Conservation (phyloP, 2,797 vertebrate genomes). For the Siniperca undulata region DNA sequence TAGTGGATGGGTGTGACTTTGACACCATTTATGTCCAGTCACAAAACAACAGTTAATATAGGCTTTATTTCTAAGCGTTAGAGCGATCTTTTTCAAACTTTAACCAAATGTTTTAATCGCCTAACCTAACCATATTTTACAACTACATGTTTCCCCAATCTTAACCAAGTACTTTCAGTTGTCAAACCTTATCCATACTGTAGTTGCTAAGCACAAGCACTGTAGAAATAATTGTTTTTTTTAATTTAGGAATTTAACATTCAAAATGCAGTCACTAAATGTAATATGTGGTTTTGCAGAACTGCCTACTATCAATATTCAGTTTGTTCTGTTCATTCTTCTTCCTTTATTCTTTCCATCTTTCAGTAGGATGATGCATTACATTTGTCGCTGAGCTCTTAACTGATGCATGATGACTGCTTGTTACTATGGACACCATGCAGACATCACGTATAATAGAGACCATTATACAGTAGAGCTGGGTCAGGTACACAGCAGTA, state of each 20-base stretch:
- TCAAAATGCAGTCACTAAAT: too few species aligned
- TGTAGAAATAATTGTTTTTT: not conserved
- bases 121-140: not conserved
- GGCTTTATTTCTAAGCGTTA: too few species aligned
- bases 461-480: not conserved
- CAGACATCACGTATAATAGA: not conserved
- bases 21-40: not conserved
- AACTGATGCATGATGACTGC: not conserved
- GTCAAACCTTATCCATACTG: not conserved
- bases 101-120: too few species aligned
- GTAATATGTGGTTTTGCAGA: too few species aligned
- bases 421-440: conserved; percentile 47
- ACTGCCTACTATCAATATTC: too few species aligned
- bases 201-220: too few species aligned
- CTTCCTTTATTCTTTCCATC: not conserved
- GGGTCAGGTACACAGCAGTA: too few species aligned
- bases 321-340: not conserved
- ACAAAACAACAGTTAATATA: too few species aligned
- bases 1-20: not conserved
- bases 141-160: not conserved
- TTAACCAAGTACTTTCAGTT: too few species aligned
- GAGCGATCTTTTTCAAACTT: too few species aligned
- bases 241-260: not conserved
- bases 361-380: conserved; percentile 3
- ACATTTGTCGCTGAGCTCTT: not conserved